Evolutionary conservation across 2,888 invertebrate genomes (phyloP).

Genomic region (Antheraea yamamai): DNA sequence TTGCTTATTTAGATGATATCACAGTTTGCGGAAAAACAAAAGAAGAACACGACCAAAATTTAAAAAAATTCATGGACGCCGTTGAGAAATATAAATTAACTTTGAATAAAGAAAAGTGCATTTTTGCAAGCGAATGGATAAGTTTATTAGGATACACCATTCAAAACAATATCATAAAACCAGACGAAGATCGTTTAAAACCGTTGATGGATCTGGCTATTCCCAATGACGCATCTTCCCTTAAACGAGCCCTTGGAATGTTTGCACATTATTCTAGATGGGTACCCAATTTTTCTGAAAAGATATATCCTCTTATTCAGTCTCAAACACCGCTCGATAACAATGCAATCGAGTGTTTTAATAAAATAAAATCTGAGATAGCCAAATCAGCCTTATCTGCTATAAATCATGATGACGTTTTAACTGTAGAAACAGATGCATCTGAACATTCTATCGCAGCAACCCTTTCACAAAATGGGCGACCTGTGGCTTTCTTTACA

Average conservation of each 20-base stretch:
- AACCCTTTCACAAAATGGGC: constrained; percentile 19
- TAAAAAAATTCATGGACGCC: not conserved
- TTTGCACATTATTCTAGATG: constrained; percentile 21
- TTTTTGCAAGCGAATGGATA: not conserved
- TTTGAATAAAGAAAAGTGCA: not conserved
- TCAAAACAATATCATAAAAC: not conserved
- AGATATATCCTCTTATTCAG: too few relatives aligned
- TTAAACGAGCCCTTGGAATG: too few relatives aligned
- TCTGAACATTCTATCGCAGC: constrained; percentile 23
- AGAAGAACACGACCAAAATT: not conserved
- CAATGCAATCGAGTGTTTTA: not conserved
- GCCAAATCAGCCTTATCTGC: too few relatives aligned
- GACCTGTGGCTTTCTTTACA: constrained; percentile 24
- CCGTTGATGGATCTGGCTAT: not conserved
- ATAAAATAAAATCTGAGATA: not conserved
- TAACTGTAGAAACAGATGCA: too few relatives aligned
- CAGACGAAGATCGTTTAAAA: not conserved
- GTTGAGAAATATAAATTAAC: not conserved
- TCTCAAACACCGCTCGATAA: not conserved
- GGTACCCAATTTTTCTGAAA: constrained; percentile 2
- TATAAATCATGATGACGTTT: too few relatives aligned
- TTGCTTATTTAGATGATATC: not conserved
- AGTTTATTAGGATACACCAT: not conserved
- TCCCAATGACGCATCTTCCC: not conserved
- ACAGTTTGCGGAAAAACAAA: not conserved